phyloP scores from a whole-genome alignment of 2,888 invertebrate species.

The Norana najaformis region DNA sequence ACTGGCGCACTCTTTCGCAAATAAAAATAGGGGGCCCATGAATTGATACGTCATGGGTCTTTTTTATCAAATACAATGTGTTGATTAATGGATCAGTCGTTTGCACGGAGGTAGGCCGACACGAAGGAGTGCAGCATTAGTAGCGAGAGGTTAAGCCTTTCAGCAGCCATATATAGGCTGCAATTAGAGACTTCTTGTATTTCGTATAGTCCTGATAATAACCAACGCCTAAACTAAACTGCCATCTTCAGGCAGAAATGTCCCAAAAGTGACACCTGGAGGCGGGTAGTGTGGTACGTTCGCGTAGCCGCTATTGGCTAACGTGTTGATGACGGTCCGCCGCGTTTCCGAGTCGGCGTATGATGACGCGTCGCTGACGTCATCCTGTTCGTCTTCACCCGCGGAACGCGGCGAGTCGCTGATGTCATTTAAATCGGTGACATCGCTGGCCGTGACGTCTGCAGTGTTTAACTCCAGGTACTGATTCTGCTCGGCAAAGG shows the following conservation, averaged over 20 bases:
- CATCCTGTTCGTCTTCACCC: background rate
- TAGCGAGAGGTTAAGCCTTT: background rate
- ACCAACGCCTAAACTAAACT: background rate
- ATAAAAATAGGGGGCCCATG: background rate
- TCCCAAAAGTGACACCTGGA: background rate
- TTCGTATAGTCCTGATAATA: background rate
- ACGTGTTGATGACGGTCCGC: background rate
- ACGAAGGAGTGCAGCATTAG: background rate
- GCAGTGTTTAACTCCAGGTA: background rate
- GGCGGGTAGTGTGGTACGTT: background rate
- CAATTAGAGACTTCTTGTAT: background rate
- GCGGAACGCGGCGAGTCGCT: background rate
- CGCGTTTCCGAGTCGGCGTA: slow-evolving; percentile 5
- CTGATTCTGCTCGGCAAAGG: slow-evolving; percentile 4
- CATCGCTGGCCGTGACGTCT: background rate
- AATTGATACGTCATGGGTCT: background rate
- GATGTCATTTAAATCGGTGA: background rate
- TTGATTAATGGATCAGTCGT: background rate
- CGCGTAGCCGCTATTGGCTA: background rate
- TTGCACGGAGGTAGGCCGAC: background rate
- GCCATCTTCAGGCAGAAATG: background rate
- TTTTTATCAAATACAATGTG: background rate
- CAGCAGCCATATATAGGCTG: background rate
- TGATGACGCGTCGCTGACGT: slow-evolving; percentile 19
- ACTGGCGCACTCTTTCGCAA: background rate